Evolutionary conservation across 2,888 invertebrate genomes (phyloP).

Genomic region (Ichneumoninae sp.): DNA sequence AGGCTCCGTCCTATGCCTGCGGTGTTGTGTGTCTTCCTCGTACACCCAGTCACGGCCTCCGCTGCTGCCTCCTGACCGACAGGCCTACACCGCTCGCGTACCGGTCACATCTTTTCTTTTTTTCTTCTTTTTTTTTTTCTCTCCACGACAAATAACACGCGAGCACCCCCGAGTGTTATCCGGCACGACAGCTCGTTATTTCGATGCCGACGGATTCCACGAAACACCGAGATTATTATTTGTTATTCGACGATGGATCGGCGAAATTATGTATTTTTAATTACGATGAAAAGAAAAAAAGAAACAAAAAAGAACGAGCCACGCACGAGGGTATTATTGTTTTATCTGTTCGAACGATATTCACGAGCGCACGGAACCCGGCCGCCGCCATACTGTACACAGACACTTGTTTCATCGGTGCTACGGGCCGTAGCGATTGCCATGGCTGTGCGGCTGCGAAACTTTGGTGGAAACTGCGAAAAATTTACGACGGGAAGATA

Average conservation of each 20-base stretch:
- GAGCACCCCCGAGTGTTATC: constrained; percentile 5
- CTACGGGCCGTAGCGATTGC: constrained; percentile 45
- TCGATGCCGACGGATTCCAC: not conserved
- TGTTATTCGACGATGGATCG: not conserved
- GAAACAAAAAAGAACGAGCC: not conserved
- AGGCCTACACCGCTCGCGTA: constrained; percentile 3
- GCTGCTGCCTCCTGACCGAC: constrained; percentile 20
- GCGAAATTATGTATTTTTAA: not conserved
- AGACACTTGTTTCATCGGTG: constrained; percentile 65
- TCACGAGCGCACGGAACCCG: constrained; percentile 68
- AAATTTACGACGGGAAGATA: not conserved
- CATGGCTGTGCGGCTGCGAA: constrained; percentile 26
- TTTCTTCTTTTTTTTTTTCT: not conserved
- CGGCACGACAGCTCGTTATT: constrained; percentile 12
- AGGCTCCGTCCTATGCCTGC: constrained; percentile 33
- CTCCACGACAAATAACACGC: constrained; percentile 10
- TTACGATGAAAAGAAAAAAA: not conserved
- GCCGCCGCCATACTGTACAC: constrained; percentile 78
- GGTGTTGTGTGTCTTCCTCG: constrained; percentile 1
- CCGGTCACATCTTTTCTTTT: constrained; percentile 32
- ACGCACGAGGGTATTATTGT: constrained; percentile 13
- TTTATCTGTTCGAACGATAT: constrained; percentile 35
- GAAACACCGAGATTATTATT: not conserved
- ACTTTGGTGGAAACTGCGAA: constrained; percentile 8
- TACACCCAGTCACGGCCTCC: constrained; percentile 20